These are phyloP conservation scores for Desmophyllum pertusum DNA, from an alignment of 92 coral and sea anemone species.

Conservation along the genomic window DNA sequence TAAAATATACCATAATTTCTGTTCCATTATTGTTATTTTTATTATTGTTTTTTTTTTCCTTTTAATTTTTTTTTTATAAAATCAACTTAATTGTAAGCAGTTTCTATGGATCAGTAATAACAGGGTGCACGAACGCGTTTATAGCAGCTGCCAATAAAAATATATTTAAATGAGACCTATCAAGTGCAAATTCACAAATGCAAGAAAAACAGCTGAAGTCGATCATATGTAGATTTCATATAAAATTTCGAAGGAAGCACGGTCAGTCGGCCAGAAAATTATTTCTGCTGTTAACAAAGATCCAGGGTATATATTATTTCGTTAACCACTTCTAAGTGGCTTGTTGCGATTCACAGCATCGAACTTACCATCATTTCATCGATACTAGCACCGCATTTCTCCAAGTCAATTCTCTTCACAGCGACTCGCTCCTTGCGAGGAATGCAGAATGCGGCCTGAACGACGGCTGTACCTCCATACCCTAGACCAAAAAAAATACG, in stretches of 20 bases:
- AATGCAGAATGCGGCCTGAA: slow-evolving; percentile 89
- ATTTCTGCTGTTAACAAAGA: background rate
- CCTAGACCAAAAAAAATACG: slow-evolving; percentile 52
- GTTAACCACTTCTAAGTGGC: too few relatives aligned
- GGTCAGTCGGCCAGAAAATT: background rate
- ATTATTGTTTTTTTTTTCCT: too few relatives aligned
- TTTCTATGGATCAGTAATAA: background rate
- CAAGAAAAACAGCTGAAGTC: background rate
- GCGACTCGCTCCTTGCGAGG: slow-evolving; percentile 90
- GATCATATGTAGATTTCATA: background rate
- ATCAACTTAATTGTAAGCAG: background rate
- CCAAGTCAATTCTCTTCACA: slow-evolving; percentile 96
- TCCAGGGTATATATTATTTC: background rate
- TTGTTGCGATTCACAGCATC: background rate
- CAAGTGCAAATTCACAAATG: background rate
- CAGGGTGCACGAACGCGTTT: background rate
- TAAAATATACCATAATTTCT: too few relatives aligned
- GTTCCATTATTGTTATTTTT: too few relatives aligned
- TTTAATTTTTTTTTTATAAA: too few relatives aligned
- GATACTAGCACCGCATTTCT: slow-evolving; percentile 96
- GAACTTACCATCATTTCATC: slow-evolving; percentile 97
- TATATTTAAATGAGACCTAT: background rate
- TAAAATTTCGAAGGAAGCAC: too few relatives aligned
- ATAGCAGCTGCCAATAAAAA: background rate
- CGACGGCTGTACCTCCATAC: slow-evolving; percentile 99